A percentile compares a stretch with the other conserved stretches of the same genome.
Conservation (phyloP, 2,113 vertebrate species). For the Myotis yumanensis region DNA sequence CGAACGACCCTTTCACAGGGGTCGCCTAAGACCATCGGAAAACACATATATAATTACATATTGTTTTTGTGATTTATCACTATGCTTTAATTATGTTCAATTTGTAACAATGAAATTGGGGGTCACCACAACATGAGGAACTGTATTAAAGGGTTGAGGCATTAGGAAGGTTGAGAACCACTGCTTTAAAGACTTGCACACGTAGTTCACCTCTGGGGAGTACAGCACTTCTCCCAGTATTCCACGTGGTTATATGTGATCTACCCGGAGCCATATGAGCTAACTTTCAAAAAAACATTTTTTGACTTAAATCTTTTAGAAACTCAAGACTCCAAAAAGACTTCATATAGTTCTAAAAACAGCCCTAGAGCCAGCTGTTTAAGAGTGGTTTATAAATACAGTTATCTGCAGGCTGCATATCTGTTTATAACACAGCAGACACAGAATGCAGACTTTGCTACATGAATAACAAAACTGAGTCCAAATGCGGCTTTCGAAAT, state of each 20-base stretch:
- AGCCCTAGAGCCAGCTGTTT: conserved; percentile 54
- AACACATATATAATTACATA: too few species aligned
- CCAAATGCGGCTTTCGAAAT: conserved; percentile 69
- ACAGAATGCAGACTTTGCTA: conserved; percentile 78
- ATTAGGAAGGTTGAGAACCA: too few species aligned
- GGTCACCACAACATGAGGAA: too few species aligned
- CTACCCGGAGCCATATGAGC: conserved; percentile 45
- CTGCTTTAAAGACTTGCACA: not conserved
- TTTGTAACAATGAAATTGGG: too few species aligned
- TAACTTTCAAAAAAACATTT: conserved; percentile 69
- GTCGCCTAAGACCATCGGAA: too few species aligned
- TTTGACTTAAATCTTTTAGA: conserved; percentile 76
- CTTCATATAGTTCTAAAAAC: conserved; percentile 70
- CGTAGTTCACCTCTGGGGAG: not conserved
- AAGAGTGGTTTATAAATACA: conserved; percentile 84
- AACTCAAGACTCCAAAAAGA: conserved; percentile 64
- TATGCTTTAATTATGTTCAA: too few species aligned
- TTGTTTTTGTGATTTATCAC: too few species aligned
- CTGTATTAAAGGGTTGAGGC: too few species aligned
- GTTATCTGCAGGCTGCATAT: conserved; percentile 72
- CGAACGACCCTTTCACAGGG: too few species aligned
- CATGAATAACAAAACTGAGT: conserved; percentile 55
- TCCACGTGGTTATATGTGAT: not conserved
- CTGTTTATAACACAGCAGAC: conserved; percentile 83
- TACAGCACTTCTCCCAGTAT: not conserved